Base-by-base conservation (phyloP, 2,797 vertebrate genomes). In the Sebastes melanostomus region DNA sequence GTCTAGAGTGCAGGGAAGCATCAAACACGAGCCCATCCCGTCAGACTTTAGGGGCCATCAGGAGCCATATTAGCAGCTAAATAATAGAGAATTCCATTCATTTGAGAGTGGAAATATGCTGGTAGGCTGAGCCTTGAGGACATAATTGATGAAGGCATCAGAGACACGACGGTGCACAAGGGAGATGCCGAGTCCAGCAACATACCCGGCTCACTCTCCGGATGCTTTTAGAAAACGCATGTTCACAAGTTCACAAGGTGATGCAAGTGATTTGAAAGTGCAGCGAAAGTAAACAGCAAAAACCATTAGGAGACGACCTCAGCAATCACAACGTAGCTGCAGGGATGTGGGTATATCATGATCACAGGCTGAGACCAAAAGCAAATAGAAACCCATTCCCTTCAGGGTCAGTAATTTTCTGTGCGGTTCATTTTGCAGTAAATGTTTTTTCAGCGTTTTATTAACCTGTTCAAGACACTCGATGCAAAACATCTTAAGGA, bases 1-100 rank as follows among this genome's bases (percentile, higher is more conserved):
- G 66, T 86, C 76, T 74, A 82, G 80, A 94, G 92, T 92, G 88
- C 91, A 93, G 89, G 87, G 89, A 93, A 86, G 85, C 85, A 88
- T 90, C 90, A 79, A 81, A 86, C 79, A 62, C 20, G 16, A 84
- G 73, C 52, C 60, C 86, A 82, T 89, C 86, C 85, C 55, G 67
- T 88, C 86, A 90, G 90, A 83, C 86, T 38, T 80, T 8, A 77
- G 87, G 30, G 75, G 68, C 85, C 82, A 87, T 86, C 81, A 82
- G 55, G 59, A 90, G 84, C 84, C 82, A 72, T 86, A 87, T 86
- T 75, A 92, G 83, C 81, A 77, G 78, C 84, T 93, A 85, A 94
- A 90, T 92, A 89, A 91, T 88, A 89, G 75, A 92, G 76, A 92
- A 75, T 87, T 87, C 72, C 84, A 82, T 85, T 91, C 72, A 75